phyloP scores from a whole-genome alignment of 1,140 invertebrate genomes.

The Drosophila leontia region DNA sequence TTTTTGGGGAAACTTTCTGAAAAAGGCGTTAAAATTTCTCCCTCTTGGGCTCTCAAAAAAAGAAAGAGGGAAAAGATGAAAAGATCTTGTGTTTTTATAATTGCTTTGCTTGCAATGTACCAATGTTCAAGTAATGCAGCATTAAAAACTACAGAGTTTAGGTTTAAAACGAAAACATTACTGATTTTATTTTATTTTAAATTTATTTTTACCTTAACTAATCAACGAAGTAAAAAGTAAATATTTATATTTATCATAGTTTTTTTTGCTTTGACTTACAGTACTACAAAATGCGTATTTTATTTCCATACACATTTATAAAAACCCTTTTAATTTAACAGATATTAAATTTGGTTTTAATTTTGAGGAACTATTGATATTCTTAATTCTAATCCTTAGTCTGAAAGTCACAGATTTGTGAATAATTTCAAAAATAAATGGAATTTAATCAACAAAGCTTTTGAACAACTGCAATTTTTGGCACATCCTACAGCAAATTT shows the following conservation, averaged over 20 bases:
- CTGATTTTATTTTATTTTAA: background rate
- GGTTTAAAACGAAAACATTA: too few relatives aligned
- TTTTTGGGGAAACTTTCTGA: background rate
- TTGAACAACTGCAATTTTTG: too few relatives aligned
- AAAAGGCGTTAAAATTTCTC: too few relatives aligned
- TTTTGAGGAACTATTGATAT: conserved; percentile 1
- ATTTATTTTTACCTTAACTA: background rate
- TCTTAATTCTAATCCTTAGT: background rate
- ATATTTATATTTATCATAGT: background rate
- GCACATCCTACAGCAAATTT: too few relatives aligned
- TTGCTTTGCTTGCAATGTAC: too few relatives aligned
- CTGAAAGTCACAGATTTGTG: background rate
- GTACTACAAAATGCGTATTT: background rate
- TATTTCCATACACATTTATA: background rate
- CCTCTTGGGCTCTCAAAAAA: too few relatives aligned
- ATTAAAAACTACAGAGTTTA: too few relatives aligned
- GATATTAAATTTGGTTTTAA: background rate
- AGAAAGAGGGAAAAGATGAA: too few relatives aligned
- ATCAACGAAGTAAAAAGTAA: background rate
- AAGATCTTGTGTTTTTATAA: too few relatives aligned
- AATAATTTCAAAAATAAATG: background rate
- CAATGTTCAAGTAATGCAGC: too few relatives aligned
- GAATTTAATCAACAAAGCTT: background rate
- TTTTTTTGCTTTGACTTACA: background rate
- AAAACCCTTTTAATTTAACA: background rate